Conservation (phyloP, 2,113 vertebrate species). For the Ranitomeya variabilis region DNA sequence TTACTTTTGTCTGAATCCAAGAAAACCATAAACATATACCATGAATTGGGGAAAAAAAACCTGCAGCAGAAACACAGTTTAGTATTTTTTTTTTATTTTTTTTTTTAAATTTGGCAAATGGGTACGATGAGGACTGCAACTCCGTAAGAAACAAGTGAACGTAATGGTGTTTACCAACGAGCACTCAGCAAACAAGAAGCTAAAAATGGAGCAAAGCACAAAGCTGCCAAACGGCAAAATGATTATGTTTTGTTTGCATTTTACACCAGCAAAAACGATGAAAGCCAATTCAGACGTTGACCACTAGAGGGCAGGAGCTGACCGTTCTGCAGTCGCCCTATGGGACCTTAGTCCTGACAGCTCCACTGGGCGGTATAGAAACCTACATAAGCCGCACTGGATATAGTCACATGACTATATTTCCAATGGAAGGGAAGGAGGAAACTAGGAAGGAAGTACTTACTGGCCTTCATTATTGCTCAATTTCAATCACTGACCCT, state of each 20-base stretch:
- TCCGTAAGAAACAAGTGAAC: no score
- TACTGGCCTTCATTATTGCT: no score
- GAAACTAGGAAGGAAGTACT: no score
- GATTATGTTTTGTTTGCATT: background rate
- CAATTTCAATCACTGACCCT: no score
- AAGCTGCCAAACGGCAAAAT: background rate
- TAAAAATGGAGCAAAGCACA: background rate
- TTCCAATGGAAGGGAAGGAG: background rate
- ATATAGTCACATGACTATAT: no score
- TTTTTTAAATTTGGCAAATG: no score
- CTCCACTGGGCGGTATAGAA: background rate
- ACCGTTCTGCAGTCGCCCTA: background rate
- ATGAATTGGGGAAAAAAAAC: background rate
- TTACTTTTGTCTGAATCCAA: background rate
- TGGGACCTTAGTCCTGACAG: background rate
- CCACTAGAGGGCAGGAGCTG: conserved; percentile 22
- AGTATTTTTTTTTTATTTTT: no score
- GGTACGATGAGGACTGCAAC: no score
- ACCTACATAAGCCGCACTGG: background rate
- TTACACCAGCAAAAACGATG: background rate
- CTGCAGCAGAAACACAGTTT: no score
- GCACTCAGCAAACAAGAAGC: background rate
- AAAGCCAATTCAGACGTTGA: background rate
- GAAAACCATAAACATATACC: background rate
- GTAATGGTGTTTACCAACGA: no score